phyloP scores from a whole-genome alignment of 2,888 invertebrate genomes.

The Drosophila villosipedis region DNA sequence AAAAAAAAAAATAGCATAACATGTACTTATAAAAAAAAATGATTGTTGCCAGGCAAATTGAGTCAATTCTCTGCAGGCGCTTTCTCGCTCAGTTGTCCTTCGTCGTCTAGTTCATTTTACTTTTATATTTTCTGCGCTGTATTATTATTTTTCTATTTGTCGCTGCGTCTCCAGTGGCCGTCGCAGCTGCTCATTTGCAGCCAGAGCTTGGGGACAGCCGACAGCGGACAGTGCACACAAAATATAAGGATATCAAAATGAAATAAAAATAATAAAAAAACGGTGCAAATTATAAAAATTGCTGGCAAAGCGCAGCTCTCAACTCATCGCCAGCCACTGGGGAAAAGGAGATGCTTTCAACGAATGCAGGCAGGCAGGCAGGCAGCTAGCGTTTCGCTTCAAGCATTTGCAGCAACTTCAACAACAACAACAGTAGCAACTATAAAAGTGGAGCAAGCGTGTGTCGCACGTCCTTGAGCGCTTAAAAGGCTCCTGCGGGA shows the following conservation, averaged over 20 bases:
- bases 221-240: slow-evolving; percentile 42
- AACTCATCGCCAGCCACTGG: slow-evolving; percentile 55
- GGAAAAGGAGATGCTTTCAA: slow-evolving; percentile 42
- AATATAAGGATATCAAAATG: slow-evolving; percentile 25
- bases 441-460: slow-evolving; percentile 5
- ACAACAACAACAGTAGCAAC: not conserved
- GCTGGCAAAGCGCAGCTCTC: slow-evolving; percentile 76
- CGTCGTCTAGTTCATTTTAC: slow-evolving; percentile 58
- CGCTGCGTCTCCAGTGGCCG: slow-evolving; percentile 58
- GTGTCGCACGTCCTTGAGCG: slow-evolving; percentile 73
- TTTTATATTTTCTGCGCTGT: not conserved
- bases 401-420: slow-evolving; percentile 47
- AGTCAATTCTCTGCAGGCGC: slow-evolving; percentile 70
- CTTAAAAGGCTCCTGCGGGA: slow-evolving; percentile 65
- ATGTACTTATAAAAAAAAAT: slow-evolving; percentile 6
- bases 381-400: slow-evolving; percentile 45
- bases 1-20: not conserved
- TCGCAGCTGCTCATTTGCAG: slow-evolving; percentile 75
- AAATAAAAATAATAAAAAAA: slow-evolving; percentile 27
- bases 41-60: slow-evolving; percentile 60
- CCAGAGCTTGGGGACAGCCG: slow-evolving; percentile 52
- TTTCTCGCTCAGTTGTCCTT: slow-evolving; percentile 14
- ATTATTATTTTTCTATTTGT: slow-evolving; percentile 73
- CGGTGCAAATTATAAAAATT: slow-evolving; percentile 79
- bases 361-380: not conserved